Evolutionary conservation across 37 sponge, comb jelly and placozoan genomes (phyloP).

Genomic region (Chondrilla cf. caribensis): DNA sequence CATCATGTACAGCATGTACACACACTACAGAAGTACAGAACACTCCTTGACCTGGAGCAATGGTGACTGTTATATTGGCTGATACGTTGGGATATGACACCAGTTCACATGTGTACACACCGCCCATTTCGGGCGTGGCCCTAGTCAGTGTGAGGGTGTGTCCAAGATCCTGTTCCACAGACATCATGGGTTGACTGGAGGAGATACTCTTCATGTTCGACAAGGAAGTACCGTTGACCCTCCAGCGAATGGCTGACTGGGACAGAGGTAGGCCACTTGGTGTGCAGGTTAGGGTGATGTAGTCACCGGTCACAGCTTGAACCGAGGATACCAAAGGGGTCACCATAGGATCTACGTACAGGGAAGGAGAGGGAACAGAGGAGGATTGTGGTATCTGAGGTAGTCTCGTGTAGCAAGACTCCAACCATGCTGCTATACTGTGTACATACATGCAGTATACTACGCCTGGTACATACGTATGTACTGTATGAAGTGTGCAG

Average conservation of each 20-base stretch:
- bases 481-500: no score
- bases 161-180: neutral
- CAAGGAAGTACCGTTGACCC: neutral
- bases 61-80: neutral
- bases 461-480: no score
- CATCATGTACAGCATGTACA: no score
- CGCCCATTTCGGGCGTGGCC: neutral
- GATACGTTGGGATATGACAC: neutral
- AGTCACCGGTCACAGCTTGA: neutral
- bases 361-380: neutral
- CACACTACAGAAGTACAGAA: no score
- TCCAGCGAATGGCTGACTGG: neutral
- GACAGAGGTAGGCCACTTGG: neutral
- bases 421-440: no score
- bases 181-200: neutral
- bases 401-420: no score
- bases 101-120: constrained; percentile 5
- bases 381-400: neutral
- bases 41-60: neutral
- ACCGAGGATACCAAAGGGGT: neutral
- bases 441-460: no score
- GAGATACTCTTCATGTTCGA: neutral
- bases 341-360: neutral
- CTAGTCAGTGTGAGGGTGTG: neutral
- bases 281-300: neutral